Conservation (phyloP, 2,797 vertebrate genomes). For the Mormyrus proboscirostris region DNA sequence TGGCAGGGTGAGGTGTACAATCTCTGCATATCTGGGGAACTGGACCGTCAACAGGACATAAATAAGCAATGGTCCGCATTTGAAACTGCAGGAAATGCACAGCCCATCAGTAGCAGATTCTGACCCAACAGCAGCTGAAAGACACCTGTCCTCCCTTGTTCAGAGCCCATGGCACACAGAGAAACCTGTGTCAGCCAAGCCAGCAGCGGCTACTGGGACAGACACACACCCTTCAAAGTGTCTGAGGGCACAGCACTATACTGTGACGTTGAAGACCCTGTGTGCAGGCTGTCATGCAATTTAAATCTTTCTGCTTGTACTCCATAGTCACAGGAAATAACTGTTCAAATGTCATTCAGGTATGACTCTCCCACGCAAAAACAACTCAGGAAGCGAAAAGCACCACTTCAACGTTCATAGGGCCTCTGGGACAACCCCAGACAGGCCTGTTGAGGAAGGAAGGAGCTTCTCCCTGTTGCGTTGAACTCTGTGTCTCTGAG, state of each 20-base stretch:
- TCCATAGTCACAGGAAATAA: not conserved
- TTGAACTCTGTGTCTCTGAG: not conserved
- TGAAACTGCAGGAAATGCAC: not conserved
- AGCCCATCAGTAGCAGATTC: not conserved
- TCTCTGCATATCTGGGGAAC: conserved; percentile 74
- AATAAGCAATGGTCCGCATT: not conserved
- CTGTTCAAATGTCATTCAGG: not conserved
- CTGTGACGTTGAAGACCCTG: not conserved
- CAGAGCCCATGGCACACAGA: not conserved
- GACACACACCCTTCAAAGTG: not conserved
- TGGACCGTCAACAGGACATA: conserved; percentile 30
- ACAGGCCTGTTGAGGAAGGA: not conserved
- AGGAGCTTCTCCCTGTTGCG: not conserved
- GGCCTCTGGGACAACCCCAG: not conserved
- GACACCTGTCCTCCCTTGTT: not conserved
- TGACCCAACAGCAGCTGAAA: not conserved
- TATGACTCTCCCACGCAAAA: not conserved
- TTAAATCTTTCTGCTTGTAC: not conserved
- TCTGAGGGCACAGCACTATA: not conserved
- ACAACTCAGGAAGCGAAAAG: not conserved
- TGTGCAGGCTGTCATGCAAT: not conserved
- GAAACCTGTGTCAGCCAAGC: not conserved
- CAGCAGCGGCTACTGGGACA: not conserved
- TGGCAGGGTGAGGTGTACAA: conserved; percentile 69
- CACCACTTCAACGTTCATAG: not conserved